Evolutionary conservation across 2,888 invertebrate genomes (phyloP).

Genomic region (Phragmatobia fuliginosa): DNA sequence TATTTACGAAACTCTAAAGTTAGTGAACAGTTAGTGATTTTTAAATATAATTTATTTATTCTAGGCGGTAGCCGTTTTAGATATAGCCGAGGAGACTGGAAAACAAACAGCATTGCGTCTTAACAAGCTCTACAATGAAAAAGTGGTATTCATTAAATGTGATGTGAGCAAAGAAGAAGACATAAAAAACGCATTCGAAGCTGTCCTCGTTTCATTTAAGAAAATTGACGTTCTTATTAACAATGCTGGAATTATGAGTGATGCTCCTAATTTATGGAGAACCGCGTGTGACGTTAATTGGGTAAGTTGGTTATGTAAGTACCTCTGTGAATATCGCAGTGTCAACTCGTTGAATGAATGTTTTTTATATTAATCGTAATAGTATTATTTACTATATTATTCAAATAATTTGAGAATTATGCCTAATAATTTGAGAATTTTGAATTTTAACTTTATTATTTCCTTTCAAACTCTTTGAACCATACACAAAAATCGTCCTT

Average conservation of each 20-base stretch:
- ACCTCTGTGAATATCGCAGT: background rate
- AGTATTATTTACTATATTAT: no score
- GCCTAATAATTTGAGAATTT: no score
- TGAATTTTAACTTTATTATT: no score
- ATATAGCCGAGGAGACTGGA: constrained; percentile 59
- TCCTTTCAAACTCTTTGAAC: no score
- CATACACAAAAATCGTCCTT: no score
- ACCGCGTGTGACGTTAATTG: constrained; percentile 63
- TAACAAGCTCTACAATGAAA: constrained; percentile 50
- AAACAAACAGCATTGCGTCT: constrained; percentile 49
- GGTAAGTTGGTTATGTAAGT: constrained; percentile 39
- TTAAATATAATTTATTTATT: background rate
- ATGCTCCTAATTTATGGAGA: constrained; percentile 57
- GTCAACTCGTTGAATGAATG: background rate
- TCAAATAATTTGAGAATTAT: no score
- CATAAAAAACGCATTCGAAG: constrained; percentile 53
- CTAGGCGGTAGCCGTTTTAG: constrained; percentile 57
- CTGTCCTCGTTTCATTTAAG: constrained; percentile 51
- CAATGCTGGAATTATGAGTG: constrained; percentile 67
- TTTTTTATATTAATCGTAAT: background rate
- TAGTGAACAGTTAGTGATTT: no score
- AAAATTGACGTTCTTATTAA: constrained; percentile 65
- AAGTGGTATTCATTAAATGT: constrained; percentile 61
- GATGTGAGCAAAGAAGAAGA: constrained; percentile 62
- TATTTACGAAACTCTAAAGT: no score